phyloP scores from a whole-genome alignment of 2,113 vertebrate species.

The Coreoperca whiteheadi region DNA sequence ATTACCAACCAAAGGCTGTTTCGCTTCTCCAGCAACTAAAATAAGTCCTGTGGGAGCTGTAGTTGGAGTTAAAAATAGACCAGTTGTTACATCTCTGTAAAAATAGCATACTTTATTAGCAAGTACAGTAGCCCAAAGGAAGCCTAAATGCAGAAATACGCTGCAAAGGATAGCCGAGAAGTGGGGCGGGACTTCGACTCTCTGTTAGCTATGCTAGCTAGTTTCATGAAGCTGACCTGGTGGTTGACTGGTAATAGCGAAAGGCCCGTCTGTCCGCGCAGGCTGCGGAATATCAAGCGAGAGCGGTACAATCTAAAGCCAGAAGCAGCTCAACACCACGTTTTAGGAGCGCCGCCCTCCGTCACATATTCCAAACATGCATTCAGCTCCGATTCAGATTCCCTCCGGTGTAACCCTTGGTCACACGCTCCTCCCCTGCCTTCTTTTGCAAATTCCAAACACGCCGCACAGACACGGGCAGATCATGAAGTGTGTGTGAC shows the following conservation, averaged over 20 bases:
- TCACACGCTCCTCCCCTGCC: background rate
- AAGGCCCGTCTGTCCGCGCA: background rate
- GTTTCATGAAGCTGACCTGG: background rate
- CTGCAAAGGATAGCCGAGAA: background rate
- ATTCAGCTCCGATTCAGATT: background rate
- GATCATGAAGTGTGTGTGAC: too few species aligned
- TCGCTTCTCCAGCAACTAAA: background rate
- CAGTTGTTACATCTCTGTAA: background rate
- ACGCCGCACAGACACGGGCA: background rate
- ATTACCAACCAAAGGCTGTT: background rate
- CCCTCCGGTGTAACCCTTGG: background rate
- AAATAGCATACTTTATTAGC: slow-evolving; percentile 9
- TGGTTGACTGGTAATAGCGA: background rate
- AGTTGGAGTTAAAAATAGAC: slow-evolving; percentile 33
- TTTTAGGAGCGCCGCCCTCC: background rate
- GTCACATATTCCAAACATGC: background rate
- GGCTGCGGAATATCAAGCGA: background rate
- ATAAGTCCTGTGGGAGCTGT: background rate
- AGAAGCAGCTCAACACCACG: background rate
- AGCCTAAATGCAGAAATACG: background rate
- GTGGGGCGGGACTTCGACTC: background rate
- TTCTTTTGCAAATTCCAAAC: background rate
- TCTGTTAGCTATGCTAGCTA: background rate
- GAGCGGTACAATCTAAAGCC: background rate
- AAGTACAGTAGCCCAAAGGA: background rate